A percentile compares a stretch with the other conserved stretches of the same genome.
Evolutionary conservation across 2,113 vertebrate genomes (phyloP).

Genomic region (Anguilla japonica): DNA sequence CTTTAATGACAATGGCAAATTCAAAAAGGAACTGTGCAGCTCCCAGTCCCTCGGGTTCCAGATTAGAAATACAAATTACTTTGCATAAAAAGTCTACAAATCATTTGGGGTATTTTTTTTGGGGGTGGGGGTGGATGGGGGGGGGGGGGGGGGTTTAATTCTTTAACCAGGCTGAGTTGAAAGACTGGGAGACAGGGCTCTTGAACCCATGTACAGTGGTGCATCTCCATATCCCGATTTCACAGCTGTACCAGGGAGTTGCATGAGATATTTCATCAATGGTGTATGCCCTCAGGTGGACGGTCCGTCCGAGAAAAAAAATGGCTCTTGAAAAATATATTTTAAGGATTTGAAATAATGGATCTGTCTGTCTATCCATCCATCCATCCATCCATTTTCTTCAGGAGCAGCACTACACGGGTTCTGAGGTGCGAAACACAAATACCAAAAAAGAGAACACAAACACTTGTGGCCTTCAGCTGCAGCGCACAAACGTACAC

Average conservation of each 20-base stretch:
- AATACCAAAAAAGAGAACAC: too few species aligned
- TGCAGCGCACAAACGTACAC: too few species aligned
- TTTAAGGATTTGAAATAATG: background rate
- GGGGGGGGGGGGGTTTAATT: background rate
- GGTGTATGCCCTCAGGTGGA: background rate
- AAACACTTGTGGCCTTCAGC: too few species aligned
- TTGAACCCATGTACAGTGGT: background rate
- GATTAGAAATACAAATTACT: conserved; percentile 47
- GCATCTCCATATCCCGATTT: background rate
- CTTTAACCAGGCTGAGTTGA: background rate
- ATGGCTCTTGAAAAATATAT: background rate
- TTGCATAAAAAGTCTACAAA: conserved; percentile 22
- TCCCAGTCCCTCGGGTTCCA: background rate
- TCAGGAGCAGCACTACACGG: too few species aligned
- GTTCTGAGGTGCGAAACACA: too few species aligned
- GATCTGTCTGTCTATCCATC: background rate
- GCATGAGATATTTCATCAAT: background rate
- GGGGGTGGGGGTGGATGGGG: background rate
- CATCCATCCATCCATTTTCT: too few species aligned
- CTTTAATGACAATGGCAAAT: conserved; percentile 2
- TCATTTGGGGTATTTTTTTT: background rate
- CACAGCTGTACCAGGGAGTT: background rate
- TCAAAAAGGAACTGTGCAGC: background rate
- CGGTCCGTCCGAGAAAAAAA: background rate
- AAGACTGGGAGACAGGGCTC: background rate